Evolutionary conservation across 2,888 invertebrate species (phyloP).

Genomic region (Sarcophaga carnaria): DNA sequence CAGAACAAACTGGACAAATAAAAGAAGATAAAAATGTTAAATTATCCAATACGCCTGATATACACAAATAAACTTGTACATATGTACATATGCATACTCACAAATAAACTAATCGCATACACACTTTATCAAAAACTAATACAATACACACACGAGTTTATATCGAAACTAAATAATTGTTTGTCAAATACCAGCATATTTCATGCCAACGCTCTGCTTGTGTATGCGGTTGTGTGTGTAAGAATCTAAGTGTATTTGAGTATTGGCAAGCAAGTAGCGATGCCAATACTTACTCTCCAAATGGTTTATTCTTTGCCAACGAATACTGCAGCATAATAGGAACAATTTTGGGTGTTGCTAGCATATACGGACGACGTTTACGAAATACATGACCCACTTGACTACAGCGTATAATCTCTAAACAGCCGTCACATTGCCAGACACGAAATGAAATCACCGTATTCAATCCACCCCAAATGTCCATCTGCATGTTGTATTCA

Average conservation of each 20-base stretch:
- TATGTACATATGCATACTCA: too few relatives aligned
- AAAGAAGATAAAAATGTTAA: slow-evolving; percentile 24
- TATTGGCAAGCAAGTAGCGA: slow-evolving; percentile 4
- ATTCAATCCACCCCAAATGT: slow-evolving; percentile 99
- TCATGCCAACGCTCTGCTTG: too few relatives aligned
- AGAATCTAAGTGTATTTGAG: neutral
- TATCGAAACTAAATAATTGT: neutral
- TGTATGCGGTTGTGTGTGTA: neutral
- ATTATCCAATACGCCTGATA: slow-evolving; percentile 43
- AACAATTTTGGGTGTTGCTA: slow-evolving; percentile 86
- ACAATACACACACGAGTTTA: neutral
- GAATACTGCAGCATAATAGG: slow-evolving; percentile 92
- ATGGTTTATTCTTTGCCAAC: slow-evolving; percentile 92
- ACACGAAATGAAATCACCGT: slow-evolving; percentile 89
- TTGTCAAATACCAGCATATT: slow-evolving; percentile 1
- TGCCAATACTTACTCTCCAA: slow-evolving; percentile 87
- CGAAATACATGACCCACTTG: slow-evolving; percentile 96
- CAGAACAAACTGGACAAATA: slow-evolving; percentile 15
- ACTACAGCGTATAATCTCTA: slow-evolving; percentile 98
- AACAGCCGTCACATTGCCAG: slow-evolving; percentile 98
- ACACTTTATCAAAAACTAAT: neutral
- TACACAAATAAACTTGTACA: too few relatives aligned
- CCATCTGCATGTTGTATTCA: slow-evolving; percentile 99
- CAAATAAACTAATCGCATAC: neutral
- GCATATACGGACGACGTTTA: slow-evolving; percentile 98